Base-by-base conservation (phyloP, 2,797 vertebrate genomes). In the Poecilia gillii region DNA sequence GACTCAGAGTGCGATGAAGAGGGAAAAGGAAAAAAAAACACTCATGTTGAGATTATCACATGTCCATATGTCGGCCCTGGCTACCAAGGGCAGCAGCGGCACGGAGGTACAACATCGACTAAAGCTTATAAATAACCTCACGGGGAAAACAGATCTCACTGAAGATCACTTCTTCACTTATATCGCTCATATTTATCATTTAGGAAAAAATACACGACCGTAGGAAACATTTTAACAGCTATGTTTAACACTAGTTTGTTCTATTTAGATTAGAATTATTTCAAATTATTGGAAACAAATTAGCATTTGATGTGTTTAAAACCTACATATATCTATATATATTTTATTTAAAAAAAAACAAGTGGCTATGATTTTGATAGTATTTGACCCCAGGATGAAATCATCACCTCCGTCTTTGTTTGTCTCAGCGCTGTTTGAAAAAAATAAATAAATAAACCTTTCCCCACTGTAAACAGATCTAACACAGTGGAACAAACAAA, bases 1-100 rank as follows among this genome's bases (percentile, higher is more conserved):
- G 77, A 73, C 82, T 74, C 76, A 12, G 36, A 72, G 85, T 77
- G 86, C 71, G 81, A 85, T 78, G 86, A 81, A 80, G 80, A 87
- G 31, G 72, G 80, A 41, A 43, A 36, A 64, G 79, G 25, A 43
- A 28, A 57, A 28, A 4, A 7, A 33, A 66, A 87, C 79, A 59
- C 78, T 91, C 88, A 75, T 6, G 76, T 82, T 47, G 81, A 85
- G 80, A 82, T 79, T 84, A 91, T 91, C 84, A 78, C 85, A 84
- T 46, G 82, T 89, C 82, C 85, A 84, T 87, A 84, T 82, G 87
- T 75, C 47, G 49, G 75, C 76, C 80, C 78, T 84, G 25, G 81
- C 82, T 81, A 77, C 84, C 76, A 77, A 41, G 75, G 59, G 73
- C 68, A 71, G 68, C 74, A 31, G 75, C 49, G 1, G 6, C 80